Evolutionary conservation across 2,113 vertebrate genomes (phyloP), one percentile per base, ranked within the genome.

Genomic region (Pseudonaja textilis): DNA sequence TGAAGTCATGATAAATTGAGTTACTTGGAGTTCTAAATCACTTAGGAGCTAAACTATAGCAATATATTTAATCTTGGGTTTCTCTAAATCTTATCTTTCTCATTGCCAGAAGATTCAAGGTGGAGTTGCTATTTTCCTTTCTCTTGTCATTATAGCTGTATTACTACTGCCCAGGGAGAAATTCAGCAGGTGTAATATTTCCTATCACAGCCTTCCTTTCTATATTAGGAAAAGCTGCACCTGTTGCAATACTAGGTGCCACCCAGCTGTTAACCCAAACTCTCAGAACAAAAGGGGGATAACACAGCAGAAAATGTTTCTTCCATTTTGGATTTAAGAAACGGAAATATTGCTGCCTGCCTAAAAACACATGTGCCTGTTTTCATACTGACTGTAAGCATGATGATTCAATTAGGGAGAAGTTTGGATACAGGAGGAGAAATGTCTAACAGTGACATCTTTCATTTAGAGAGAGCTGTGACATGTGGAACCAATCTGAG

Each of bases 321-420:
- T 9, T 74, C 86, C 47, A 42, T 74, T 56, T 92, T 59, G 20
- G 12, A 61, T 29, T 54, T 88, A 29, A 92, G 61, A 88, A 52
- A 64, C 4, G 8, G 85, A 59, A 85, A 85, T 26, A 2, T 74
- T 74, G 14, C 18, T 91, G 18, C 47, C 64, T 89, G 45, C 55
- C 42, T 85, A 56, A 85, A 85, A 89, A 57, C 57, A 89, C 47
- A 59, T 29, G 18, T 16, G 39, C 18, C 2, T 23, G 3, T 14
- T 29, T 85, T 85, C 54, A 50, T 47, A 14, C 45, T n/a, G 52
- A 16, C 39, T 89, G 22, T 85, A 47, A 47, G 34, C 59, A 88
- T 57, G 64, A 18, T 55, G 39, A 85, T 92, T 92, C 89, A 57
- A 92, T 92, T 57, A 89, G 47, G 29, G 85, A 87, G 61, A 89